A percentile compares a stretch with the other conserved stretches of the same genome.
Conservation (phyloP, 2,113 vertebrate species). For the Equus quagga region DNA sequence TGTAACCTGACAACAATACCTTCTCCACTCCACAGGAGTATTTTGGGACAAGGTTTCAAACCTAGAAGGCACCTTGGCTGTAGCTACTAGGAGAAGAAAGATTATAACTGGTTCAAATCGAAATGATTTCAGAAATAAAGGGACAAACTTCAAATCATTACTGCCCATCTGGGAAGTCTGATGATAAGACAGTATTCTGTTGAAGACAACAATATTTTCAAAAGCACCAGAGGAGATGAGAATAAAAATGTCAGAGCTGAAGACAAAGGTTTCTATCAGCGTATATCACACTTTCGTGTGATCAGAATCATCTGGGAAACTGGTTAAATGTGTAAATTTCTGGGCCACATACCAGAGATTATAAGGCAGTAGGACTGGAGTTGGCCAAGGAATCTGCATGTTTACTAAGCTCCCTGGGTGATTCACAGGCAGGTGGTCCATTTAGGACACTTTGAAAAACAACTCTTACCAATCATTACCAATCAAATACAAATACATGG, state of each 20-base stretch:
- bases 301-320: not conserved
- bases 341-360: not conserved
- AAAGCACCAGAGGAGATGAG: constrained; percentile 12
- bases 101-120: constrained; percentile 36
- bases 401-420: not conserved
- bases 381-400: not conserved
- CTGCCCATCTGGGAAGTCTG: not conserved
- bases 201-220: constrained; percentile 45
- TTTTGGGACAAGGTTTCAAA: not conserved
- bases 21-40: not conserved
- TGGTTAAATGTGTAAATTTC: not conserved
- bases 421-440: not conserved
- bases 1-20: not conserved
- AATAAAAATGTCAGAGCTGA: constrained; percentile 39
- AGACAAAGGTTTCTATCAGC: constrained; percentile 19
- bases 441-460: not conserved
- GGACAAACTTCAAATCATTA: constrained; percentile 48
- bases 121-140: constrained; percentile 36
- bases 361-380: not conserved
- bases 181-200: constrained; percentile 6
- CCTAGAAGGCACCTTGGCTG: not conserved
- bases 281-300: not conserved
- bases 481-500: not conserved
- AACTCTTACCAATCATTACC: not conserved
- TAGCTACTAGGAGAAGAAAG: not conserved